A percentile compares a stretch with the other conserved stretches of the same genome.
These are phyloP conservation scores for Trypoxylon attenuatum DNA, from an alignment of 2,888 invertebrate species.

Conservation along the genomic window DNA sequence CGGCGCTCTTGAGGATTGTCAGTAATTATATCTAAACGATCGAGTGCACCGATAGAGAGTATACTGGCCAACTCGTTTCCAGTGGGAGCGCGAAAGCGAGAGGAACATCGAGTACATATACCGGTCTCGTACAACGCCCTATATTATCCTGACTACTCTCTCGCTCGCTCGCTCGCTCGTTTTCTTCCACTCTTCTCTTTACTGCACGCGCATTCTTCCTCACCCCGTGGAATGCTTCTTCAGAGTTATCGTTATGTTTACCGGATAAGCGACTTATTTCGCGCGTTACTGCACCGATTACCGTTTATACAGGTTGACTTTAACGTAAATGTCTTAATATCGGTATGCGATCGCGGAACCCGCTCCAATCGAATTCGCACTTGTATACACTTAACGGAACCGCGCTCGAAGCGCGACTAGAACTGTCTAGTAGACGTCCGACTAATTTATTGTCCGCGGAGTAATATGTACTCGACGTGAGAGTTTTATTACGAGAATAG, in stretches of 20 bases:
- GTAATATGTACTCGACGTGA: too few relatives aligned
- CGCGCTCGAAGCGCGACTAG: too few relatives aligned
- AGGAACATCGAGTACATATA: slow-evolving; percentile 22
- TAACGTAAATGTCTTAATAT: slow-evolving; percentile 35
- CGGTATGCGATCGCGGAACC: too few relatives aligned
- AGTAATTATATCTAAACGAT: slow-evolving; percentile 64
- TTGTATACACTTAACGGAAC: too few relatives aligned
- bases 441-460: too few relatives aligned
- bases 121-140: slow-evolving; percentile 38
- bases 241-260: slow-evolving; percentile 46
- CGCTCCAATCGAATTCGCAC: too few relatives aligned
- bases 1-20: slow-evolving; percentile 54
- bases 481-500: too few relatives aligned
- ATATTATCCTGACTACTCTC: slow-evolving; percentile 49
- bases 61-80: slow-evolving; percentile 32
- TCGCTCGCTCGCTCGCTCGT: slow-evolving; percentile 3
- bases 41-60: slow-evolving; percentile 46
- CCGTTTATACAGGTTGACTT: slow-evolving; percentile 20
- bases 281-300: slow-evolving; percentile 31
- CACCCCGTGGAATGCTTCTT: slow-evolving; percentile 6
- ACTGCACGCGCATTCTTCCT: background rate
- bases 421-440: too few relatives aligned
- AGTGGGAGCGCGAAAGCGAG: slow-evolving; percentile 16
- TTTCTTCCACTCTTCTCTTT: background rate
- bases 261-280: slow-evolving; percentile 33